Percentiles rank a stretch among this genome's conserved stretches.
Conservation (phyloP, 2,797 vertebrate genomes). For the Tympanoctomys barrerae region DNA sequence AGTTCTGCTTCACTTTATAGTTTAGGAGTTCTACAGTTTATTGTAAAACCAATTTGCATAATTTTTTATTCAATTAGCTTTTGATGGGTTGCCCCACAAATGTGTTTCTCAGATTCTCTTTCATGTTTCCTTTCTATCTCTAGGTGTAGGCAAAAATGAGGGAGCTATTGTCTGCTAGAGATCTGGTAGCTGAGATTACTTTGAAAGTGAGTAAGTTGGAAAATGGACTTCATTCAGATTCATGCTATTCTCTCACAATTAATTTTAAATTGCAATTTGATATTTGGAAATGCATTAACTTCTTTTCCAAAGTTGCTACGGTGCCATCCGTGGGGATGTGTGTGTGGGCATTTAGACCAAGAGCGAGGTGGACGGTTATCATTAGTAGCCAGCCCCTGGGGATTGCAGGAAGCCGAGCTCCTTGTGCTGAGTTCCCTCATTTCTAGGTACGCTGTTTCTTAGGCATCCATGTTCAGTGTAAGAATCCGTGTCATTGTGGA, state of each 20-base stretch:
- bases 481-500: conserved; percentile 23
- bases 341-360: neutral
- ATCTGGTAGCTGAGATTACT: conserved; percentile 41
- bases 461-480: conserved; percentile 30
- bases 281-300: neutral
- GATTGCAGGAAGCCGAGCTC: neutral
- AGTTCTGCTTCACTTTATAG: conserved; percentile 58
- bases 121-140: neutral
- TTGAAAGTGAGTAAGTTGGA: conserved; percentile 40
- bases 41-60: conserved; percentile 63
- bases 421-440: neutral
- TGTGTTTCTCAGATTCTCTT: conserved; percentile 36
- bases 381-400: neutral
- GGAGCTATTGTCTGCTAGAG: conserved; percentile 8
- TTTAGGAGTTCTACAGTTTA: conserved; percentile 24
- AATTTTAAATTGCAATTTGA: conserved; percentile 25
- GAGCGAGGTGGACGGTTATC: neutral
- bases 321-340: neutral
- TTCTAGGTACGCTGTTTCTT: neutral
- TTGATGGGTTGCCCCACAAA: conserved; percentile 55
- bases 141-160: neutral
- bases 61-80: conserved; percentile 58
- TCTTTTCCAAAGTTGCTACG: neutral
- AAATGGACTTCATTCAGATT: conserved; percentile 13
- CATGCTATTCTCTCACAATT: neutral